Percentiles rank a stretch among this genome's conserved stretches.
Evolutionary conservation across 2,888 invertebrate genomes (phyloP).

Genomic region (Noctua pronuba): DNA sequence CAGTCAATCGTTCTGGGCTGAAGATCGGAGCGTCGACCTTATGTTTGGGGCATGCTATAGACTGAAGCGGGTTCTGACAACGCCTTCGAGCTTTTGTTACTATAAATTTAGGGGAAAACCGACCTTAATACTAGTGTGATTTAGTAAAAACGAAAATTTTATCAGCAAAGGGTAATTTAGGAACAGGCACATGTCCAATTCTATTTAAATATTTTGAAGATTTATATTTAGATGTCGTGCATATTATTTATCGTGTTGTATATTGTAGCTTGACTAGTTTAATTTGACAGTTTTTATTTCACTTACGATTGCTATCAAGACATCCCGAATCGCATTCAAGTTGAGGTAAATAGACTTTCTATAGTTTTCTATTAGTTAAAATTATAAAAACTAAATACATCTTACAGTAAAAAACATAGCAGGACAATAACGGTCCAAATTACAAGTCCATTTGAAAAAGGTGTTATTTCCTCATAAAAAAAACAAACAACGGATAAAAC

Average conservation of each 20-base stretch:
- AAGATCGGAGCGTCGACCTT: conserved; percentile 89
- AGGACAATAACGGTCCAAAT: background rate
- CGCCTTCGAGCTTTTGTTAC: background rate
- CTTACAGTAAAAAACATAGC: background rate
- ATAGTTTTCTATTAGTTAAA: background rate
- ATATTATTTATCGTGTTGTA: background rate
- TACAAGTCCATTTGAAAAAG: background rate
- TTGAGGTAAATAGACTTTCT: background rate
- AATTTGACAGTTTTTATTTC: background rate
- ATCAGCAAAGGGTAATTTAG: too few relatives aligned
- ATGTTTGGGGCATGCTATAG: conserved; percentile 62
- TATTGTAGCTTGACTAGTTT: background rate
- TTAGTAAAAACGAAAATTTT: background rate
- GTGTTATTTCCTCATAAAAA: background rate
- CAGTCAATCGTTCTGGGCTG: conserved; percentile 84
- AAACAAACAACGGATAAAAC: background rate
- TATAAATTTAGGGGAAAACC: background rate
- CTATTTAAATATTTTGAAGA: background rate
- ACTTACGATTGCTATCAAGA: background rate
- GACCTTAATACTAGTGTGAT: too few relatives aligned
- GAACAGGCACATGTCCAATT: too few relatives aligned
- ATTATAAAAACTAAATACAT: background rate
- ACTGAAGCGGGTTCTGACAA: conserved; percentile 62
- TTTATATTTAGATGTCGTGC: background rate
- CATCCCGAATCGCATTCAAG: background rate